Base-by-base conservation (phyloP, 2,888 invertebrate species). In the Oscheius sp. region DNA sequence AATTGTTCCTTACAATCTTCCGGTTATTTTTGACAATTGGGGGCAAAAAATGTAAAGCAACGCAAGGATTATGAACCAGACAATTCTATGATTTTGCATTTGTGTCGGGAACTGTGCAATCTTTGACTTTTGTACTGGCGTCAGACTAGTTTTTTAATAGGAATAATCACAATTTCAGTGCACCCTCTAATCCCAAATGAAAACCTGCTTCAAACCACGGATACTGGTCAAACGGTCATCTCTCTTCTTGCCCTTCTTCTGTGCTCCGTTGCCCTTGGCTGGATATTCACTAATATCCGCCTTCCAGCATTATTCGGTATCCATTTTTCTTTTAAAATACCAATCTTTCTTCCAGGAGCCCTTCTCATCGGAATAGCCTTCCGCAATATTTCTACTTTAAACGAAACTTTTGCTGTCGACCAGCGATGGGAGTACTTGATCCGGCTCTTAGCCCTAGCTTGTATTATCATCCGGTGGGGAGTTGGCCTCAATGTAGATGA, bases 381-480 rank as follows among this genome's bases (percentile, higher is more conserved):
- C 66, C 53, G 66, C 13, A 72, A 72, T 29, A 64, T 72, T 43
- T 66, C 72, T 6, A 18, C 66, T 5, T 27, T 72, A 13, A 66
- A 53, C 12, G 72, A 72, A 21, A 72, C 64, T 13, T 72, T 72
- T 45, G 35, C 2, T 7, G 55, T 64, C 29, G 72, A 72, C 23
- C 53, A 53, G 18, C 21, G 35, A 43, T 72, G 66, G 64, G 56
- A 66, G 43, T 66, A 64, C 27, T 16, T 53, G 13, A 72, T 72
- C 21, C 64, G 72, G 13, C 21, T 58, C 12, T 35, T 66, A 7
- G 64, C 72, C 23, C 27, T 72, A 29, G 53, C 45, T 41, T 72
- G 72, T 53, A 72, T 72, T 18, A 72, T 72, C 2, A 46, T 66
- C 56, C n/a, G 66, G 43, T 72, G 72, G 72, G 72, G 72, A 41